A percentile compares a stretch with the other conserved stretches of the same genome.
Evolutionary conservation across 2,113 vertebrate species (phyloP).

Genomic region (Cygnus buccinator): DNA sequence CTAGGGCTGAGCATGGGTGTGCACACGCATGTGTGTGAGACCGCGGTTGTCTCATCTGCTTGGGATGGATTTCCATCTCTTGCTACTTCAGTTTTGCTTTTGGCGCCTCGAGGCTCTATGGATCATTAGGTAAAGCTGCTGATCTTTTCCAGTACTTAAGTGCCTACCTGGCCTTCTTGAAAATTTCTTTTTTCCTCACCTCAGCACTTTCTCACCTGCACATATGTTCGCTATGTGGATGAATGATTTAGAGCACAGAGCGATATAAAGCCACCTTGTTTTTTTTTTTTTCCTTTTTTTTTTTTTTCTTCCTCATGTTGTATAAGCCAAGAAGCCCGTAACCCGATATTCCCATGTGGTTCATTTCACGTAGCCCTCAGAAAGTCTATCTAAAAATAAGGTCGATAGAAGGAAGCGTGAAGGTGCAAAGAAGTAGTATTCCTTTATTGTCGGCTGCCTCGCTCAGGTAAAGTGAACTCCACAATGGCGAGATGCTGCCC

Average conservation of each 20-base stretch:
- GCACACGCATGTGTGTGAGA: rapidly evolving
- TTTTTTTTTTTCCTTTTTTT: background rate
- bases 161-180: conserved; percentile 41
- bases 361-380: background rate
- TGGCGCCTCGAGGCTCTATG: background rate
- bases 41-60: background rate
- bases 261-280: background rate
- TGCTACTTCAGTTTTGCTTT: background rate
- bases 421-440: background rate
- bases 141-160: conserved; percentile 37
- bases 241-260: background rate
- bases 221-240: conserved; percentile 9
- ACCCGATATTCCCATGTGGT: background rate
- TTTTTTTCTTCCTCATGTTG: background rate
- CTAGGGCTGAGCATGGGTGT: background rate
- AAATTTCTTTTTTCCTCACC: background rate
- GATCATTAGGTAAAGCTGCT: conserved; percentile 53
- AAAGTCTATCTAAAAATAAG: background rate
- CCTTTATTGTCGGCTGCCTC: background rate
- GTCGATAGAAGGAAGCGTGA: background rate
- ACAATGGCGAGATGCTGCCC: background rate
- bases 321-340: background rate
- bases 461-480: conserved; percentile 5
- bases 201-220: conserved; percentile 34
- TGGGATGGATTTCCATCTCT: background rate